Conservation (phyloP, 2,113 vertebrate species). For the Spea multiplicata region DNA sequence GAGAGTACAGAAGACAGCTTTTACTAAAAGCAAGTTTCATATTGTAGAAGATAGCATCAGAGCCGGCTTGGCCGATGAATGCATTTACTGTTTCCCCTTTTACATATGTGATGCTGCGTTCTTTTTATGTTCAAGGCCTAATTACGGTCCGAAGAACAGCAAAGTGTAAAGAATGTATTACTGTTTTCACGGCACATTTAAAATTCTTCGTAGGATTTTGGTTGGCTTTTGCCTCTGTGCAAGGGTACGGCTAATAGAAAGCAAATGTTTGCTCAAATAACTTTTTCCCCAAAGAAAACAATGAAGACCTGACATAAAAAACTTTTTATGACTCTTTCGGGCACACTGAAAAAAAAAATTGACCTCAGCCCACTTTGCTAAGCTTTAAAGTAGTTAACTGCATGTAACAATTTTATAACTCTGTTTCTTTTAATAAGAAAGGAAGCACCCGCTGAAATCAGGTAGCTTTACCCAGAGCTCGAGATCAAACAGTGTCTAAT, state of each 20-base stretch:
- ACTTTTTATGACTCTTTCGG: conserved; percentile 30
- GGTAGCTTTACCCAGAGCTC: background rate
- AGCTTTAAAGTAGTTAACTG: conserved; percentile 44
- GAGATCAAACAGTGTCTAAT: background rate
- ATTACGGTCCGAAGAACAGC: conserved; percentile 5
- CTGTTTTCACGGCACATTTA: conserved; percentile 27
- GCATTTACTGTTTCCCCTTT: conserved; percentile 17
- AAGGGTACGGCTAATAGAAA: conserved; percentile 34
- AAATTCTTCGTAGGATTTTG: conserved; percentile 20
- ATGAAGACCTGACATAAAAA: conserved; percentile 29
- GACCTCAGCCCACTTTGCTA: conserved; percentile 35
- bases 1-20: background rate
- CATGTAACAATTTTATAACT: conserved; percentile 45
- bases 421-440: conserved; percentile 31
- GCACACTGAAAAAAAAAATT: conserved; percentile 32
- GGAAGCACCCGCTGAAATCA: conserved; percentile 20
- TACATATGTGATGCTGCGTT: conserved; percentile 1
- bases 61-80: background rate
- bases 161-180: conserved; percentile 17
- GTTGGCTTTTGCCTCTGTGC: conserved; percentile 7
- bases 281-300: conserved; percentile 45
- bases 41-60: background rate
- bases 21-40: background rate
- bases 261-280: conserved; percentile 46
- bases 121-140: conserved; percentile 19